Evolutionary conservation across 2,888 invertebrate species (phyloP).

Genomic region (Drosophila fungiperda): DNA sequence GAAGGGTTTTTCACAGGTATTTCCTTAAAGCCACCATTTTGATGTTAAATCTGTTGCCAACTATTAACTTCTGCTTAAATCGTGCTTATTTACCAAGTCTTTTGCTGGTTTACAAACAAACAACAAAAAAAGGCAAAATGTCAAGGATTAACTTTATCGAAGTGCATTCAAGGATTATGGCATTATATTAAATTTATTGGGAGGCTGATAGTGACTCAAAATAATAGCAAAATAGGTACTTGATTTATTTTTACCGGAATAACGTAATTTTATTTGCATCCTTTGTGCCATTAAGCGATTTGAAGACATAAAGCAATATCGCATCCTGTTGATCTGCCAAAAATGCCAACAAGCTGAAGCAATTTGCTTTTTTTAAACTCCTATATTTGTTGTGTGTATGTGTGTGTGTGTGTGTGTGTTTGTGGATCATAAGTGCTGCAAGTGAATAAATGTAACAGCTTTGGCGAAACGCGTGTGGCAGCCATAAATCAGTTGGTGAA

Average conservation of each 20-base stretch:
- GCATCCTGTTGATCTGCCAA: conserved; percentile 31
- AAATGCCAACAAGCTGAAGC: neutral
- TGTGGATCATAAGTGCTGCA: conserved; percentile 28
- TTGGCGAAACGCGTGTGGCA: conserved; percentile 50
- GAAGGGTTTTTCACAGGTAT: neutral
- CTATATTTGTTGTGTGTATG: too few species aligned
- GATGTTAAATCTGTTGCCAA: neutral
- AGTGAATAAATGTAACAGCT: conserved; percentile 46
- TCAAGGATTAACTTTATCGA: neutral
- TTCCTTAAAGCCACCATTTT: neutral
- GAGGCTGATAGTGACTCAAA: neutral
- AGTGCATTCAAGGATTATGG: neutral
- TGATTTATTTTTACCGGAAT: neutral
- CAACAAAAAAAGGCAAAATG: neutral
- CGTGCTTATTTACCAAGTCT: too few species aligned
- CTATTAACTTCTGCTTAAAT: neutral
- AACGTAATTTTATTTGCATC: neutral
- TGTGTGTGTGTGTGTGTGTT: neutral
- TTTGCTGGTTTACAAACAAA: neutral
- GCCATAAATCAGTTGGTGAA: conserved; percentile 59
- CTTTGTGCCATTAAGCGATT: neutral
- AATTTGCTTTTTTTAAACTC: neutral
- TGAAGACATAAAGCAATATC: conserved; percentile 4
- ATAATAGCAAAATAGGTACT: neutral
- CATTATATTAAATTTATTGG: neutral